phyloP scores from a whole-genome alignment of 2,113 vertebrate species.

The Manacus vitellinus region DNA sequence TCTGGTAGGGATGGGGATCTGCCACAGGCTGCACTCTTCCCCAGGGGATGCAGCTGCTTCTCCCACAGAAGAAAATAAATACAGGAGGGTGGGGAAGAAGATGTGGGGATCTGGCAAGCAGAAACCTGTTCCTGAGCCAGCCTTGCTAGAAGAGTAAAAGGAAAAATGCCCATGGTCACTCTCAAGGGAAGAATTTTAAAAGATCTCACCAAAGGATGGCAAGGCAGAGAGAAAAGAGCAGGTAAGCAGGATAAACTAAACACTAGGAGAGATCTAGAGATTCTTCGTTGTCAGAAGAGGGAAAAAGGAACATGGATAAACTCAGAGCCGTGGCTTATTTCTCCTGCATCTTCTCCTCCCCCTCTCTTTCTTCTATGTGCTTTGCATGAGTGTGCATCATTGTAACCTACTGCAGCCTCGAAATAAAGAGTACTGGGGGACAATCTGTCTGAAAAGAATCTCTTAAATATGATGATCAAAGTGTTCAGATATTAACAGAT shows the following conservation, averaged over 20 bases:
- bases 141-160: not conserved
- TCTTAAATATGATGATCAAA: not conserved
- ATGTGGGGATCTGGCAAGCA: not conserved
- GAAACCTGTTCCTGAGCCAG: not conserved
- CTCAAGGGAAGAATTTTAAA: not conserved
- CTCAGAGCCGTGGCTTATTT: not conserved
- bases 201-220: not conserved
- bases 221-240: not conserved
- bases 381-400: not conserved
- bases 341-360: not conserved
- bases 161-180: not conserved
- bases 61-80: not conserved
- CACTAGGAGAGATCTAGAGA: not conserved
- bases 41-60: not conserved
- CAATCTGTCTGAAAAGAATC: not conserved
- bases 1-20: not conserved
- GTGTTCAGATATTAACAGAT: not conserved
- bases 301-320: not conserved
- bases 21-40: not conserved
- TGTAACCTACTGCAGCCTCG: not conserved
- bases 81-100: not conserved
- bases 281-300: not conserved
- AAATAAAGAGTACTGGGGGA: not conserved
- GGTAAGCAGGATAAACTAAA: not conserved
- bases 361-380: not conserved